phyloP scores from a whole-genome alignment of 2,113 vertebrate species.

The Channa maculata region DNA sequence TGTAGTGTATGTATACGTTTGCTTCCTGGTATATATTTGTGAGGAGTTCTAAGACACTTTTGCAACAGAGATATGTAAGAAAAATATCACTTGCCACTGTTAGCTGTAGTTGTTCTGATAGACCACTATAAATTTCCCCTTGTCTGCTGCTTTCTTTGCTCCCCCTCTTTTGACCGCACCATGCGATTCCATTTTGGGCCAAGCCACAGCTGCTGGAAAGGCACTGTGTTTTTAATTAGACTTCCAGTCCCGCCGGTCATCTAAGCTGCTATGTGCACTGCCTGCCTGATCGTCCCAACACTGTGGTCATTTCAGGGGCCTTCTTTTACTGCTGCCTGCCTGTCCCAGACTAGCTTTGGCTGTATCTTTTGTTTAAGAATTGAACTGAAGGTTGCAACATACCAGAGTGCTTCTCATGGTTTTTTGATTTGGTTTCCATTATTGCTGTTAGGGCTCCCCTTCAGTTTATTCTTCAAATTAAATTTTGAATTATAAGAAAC shows the following conservation, averaged over 20 bases:
- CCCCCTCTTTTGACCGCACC: conserved; percentile 44
- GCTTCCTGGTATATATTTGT: conserved; percentile 15
- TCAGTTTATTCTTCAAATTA: no score
- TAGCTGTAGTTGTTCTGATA: conserved; percentile 10
- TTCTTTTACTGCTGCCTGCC: conserved; percentile 24
- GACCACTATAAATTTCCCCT: conserved; percentile 10
- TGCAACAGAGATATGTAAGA: conserved; percentile 4
- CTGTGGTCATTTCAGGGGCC: conserved; percentile 56
- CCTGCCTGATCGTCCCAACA: conserved; percentile 35
- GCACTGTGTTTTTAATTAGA: conserved; percentile 85
- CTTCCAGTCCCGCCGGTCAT: conserved; percentile 71
- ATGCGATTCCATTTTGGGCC: conserved; percentile 83
- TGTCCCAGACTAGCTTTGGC: conserved; percentile 15
- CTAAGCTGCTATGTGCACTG: conserved; percentile 55
- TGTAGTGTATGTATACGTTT: conserved; percentile 6
- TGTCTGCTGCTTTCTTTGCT: conserved; percentile 42
- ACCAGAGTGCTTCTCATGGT: background rate
- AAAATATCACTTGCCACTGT: background rate
- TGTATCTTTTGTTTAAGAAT: background rate
- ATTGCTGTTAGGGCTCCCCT: no score
- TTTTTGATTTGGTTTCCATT: background rate
- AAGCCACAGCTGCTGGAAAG: conserved; percentile 81
- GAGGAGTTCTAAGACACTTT: conserved; percentile 19
- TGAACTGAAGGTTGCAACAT: background rate
- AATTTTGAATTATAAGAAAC: no score